Conservation (phyloP, 2,113 vertebrate species). For the Platichthys flesus region DNA sequence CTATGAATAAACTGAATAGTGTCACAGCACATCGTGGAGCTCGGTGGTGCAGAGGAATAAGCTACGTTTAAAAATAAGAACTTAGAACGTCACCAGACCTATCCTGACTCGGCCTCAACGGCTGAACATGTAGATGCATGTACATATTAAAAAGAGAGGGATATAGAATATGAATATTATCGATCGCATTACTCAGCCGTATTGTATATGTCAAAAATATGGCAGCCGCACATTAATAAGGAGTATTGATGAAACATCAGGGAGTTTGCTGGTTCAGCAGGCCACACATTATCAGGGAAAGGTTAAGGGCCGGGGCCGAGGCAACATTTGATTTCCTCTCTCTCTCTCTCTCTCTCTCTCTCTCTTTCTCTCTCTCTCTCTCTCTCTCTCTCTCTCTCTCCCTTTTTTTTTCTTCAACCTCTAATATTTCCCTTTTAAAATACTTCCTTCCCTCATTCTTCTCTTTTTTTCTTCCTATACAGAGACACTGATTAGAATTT, state of each 20-base stretch:
- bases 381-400: neutral
- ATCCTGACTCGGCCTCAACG: constrained; percentile 8
- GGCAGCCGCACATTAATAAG: constrained; percentile 78
- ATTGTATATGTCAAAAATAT: constrained; percentile 74
- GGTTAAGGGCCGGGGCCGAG: constrained; percentile 81
- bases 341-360: constrained; percentile 19
- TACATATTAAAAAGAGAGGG: constrained; percentile 39
- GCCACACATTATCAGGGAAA: constrained; percentile 78
- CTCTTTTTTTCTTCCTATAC: constrained; percentile 17
- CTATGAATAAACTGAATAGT: too few species aligned
- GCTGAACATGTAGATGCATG: constrained; percentile 20
- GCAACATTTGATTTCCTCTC: constrained; percentile 74
- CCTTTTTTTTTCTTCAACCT: constrained; percentile 7
- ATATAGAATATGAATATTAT: constrained; percentile 62
- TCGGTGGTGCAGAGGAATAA: too few species aligned
- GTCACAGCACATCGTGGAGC: too few species aligned
- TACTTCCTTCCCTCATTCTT: neutral
- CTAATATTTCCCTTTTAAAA: neutral
- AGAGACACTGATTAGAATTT: constrained; percentile 61
- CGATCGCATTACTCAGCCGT: constrained; percentile 68
- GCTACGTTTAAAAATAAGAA: neutral
- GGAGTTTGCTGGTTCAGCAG: constrained; percentile 80
- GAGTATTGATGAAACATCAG: constrained; percentile 77
- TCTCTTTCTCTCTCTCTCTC: constrained; percentile 20
- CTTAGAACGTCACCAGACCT: neutral